Percentiles rank a stretch among this genome's conserved stretches.
Evolutionary conservation across 2,113 vertebrate genomes (phyloP).

Genomic region (Myxocyprinus asiaticus): DNA sequence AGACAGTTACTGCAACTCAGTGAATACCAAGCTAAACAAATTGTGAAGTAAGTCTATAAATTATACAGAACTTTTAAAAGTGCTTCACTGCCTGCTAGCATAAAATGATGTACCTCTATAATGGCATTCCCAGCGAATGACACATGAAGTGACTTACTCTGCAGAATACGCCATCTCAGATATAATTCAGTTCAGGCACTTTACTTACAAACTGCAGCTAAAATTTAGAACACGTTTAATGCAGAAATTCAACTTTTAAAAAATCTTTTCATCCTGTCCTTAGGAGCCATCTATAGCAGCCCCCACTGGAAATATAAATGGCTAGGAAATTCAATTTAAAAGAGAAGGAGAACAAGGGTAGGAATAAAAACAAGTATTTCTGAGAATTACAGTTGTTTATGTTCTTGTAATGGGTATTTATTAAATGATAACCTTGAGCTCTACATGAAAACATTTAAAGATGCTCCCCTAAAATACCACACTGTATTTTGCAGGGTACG

Average conservation of each 20-base stretch:
- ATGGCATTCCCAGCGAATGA: slow-evolving; percentile 21
- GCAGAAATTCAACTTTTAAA: slow-evolving; percentile 9
- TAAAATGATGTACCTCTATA: slow-evolving; percentile 33
- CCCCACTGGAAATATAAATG: neutral
- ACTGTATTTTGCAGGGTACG: neutral
- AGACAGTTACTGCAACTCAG: slow-evolving; percentile 35
- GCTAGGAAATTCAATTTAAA: neutral
- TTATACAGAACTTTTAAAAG: slow-evolving; percentile 54
- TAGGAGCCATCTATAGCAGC: neutral
- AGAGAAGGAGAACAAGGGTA: neutral
- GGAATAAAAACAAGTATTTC: neutral
- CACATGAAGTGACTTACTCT: slow-evolving; percentile 16
- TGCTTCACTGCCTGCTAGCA: slow-evolving; percentile 40
- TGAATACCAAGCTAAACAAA: slow-evolving; percentile 10
- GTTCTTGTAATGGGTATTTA: neutral
- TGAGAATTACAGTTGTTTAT: neutral
- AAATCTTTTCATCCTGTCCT: neutral
- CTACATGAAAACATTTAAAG: neutral
- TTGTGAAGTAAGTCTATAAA: slow-evolving; percentile 48
- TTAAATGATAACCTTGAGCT: neutral
- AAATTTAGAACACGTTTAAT: neutral
- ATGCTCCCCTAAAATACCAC: neutral
- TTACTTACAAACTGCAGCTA: slow-evolving; percentile 32
- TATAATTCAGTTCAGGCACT: slow-evolving; percentile 42
- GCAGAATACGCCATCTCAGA: slow-evolving; percentile 8